A percentile compares a stretch with the other conserved stretches of the same genome.
Evolutionary conservation across 2,888 invertebrate genomes (phyloP).

Genomic region (Diaphora mendica): DNA sequence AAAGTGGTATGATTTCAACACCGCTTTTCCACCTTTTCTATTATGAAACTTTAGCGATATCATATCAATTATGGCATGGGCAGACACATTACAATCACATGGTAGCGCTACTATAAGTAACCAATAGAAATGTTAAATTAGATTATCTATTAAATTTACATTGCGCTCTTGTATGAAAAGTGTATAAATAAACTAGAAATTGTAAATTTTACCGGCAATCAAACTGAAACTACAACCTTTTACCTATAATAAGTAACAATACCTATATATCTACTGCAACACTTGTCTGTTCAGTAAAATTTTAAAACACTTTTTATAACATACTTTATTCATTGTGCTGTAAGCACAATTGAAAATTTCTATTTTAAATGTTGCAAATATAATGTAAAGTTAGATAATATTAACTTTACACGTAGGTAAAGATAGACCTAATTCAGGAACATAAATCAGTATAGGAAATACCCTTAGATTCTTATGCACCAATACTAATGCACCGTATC

Average conservation of each 20-base stretch:
- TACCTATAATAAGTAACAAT: too few relatives aligned
- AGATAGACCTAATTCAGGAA: too few relatives aligned
- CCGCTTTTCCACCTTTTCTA: background rate
- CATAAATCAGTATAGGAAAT: too few relatives aligned
- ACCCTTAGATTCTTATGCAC: too few relatives aligned
- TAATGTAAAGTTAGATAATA: background rate
- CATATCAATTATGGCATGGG: background rate
- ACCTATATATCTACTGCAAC: background rate
- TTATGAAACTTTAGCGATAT: background rate
- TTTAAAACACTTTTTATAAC: too few relatives aligned
- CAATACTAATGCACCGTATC: background rate
- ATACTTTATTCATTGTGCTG: too few relatives aligned
- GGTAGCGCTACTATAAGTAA: conserved; percentile 2
- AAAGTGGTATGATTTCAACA: background rate
- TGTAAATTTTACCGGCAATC: background rate
- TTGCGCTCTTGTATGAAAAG: background rate
- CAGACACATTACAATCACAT: background rate
- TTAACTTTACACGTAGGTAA: too few relatives aligned
- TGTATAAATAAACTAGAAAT: background rate
- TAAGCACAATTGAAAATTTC: accelerated
- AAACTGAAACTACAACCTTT: background rate
- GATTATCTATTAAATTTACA: background rate
- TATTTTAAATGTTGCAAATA: background rate
- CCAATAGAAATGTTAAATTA: background rate
- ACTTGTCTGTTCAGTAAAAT: too few relatives aligned